Evolutionary conservation across 2,888 invertebrate genomes (phyloP).

Genomic region (Latrodectus hesperus): DNA sequence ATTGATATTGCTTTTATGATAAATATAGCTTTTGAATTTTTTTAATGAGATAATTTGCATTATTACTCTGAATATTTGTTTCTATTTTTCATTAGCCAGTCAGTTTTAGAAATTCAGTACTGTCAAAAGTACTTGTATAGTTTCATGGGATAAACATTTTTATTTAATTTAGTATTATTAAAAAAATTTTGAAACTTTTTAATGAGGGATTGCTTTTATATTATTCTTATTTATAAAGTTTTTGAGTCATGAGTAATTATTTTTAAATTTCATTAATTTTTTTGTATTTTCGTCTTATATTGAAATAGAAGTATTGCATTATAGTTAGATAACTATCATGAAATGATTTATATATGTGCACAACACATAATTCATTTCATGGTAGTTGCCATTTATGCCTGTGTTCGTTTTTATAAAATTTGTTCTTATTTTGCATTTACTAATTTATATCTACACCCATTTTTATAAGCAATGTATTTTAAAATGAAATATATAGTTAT

Average conservation of each 20-base stretch:
- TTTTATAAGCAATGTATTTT: too few relatives aligned
- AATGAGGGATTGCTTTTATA: background rate
- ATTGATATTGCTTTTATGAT: slow-evolving; percentile 12
- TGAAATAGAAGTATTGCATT: background rate
- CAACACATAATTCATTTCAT: too few relatives aligned
- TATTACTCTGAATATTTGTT: background rate
- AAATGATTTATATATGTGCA: too few relatives aligned
- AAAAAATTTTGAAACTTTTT: background rate
- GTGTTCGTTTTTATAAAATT: too few relatives aligned
- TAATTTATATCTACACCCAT: too few relatives aligned
- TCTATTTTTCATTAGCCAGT: background rate
- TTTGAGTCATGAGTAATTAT: background rate
- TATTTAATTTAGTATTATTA: background rate
- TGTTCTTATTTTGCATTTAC: too few relatives aligned
- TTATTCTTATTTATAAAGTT: background rate
- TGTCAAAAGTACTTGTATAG: too few relatives aligned
- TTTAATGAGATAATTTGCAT: background rate
- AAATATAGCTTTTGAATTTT: background rate
- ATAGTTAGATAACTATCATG: too few relatives aligned
- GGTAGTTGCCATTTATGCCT: too few relatives aligned
- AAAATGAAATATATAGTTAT: too few relatives aligned
- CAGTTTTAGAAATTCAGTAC: too few relatives aligned
- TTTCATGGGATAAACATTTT: too few relatives aligned
- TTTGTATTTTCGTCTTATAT: background rate
- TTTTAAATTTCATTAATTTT: background rate